phyloP scores from a whole-genome alignment of 1,140 invertebrate species.

The Glomeris maerens region DNA sequence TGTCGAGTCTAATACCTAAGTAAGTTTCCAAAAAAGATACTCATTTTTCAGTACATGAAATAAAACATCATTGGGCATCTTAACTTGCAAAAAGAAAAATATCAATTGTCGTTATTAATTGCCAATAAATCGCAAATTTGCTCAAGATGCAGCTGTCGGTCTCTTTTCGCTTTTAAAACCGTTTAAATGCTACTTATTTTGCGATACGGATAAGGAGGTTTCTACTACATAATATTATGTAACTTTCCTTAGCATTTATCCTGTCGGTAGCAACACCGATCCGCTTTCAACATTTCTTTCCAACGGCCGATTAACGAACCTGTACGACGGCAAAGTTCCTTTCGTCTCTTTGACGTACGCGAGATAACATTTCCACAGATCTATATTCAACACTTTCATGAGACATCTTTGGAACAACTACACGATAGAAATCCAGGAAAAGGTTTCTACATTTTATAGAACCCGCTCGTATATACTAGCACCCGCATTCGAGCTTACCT shows the following conservation, averaged over 20 bases:
- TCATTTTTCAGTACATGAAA: no score
- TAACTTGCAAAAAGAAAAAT: no score
- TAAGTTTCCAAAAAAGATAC: no score
- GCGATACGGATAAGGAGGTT: no score
- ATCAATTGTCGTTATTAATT: no score
- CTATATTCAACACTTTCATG: constrained; percentile 96
- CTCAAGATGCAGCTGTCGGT: no score
- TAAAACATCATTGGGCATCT: no score
- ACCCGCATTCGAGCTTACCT: constrained; percentile 56
- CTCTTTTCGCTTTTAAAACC: no score
- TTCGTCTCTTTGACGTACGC: constrained; percentile 98
- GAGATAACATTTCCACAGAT: constrained; percentile 95
- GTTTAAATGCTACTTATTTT: no score
- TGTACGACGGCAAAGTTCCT: constrained; percentile 78
- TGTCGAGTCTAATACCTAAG: no score
- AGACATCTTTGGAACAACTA: constrained; percentile 95
- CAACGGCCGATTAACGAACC: constrained; percentile 41
- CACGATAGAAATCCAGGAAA: constrained; percentile 25
- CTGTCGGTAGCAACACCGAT: background rate
- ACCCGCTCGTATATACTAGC: background rate
- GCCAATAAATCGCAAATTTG: no score
- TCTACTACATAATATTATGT: no score
- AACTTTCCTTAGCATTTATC: background rate
- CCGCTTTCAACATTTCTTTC: background rate
- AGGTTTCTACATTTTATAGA: background rate